These are phyloP conservation scores for Charina bottae DNA, from an alignment of 2,113 vertebrate species.

Conservation along the genomic window DNA sequence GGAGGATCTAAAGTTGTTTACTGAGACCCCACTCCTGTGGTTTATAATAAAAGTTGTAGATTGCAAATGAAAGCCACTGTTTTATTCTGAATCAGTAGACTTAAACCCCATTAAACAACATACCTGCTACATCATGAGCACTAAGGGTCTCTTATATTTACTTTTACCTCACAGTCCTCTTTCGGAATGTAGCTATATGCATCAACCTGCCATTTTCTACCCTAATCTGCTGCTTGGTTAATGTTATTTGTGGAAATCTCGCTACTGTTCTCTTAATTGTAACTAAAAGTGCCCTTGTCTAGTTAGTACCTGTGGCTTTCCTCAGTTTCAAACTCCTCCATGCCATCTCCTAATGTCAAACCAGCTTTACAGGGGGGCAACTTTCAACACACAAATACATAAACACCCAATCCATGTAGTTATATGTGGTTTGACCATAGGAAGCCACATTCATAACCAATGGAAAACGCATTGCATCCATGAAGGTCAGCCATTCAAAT, in stretches of 20 bases:
- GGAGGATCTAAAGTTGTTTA: background rate
- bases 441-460: background rate
- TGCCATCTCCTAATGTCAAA: background rate
- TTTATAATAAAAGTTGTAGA: slow-evolving; percentile 1
- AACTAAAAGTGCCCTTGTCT: background rate
- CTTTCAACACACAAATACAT: background rate
- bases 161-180: background rate
- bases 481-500: background rate
- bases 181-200: background rate
- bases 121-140: background rate
- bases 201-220: background rate
- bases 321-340: background rate
- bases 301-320: background rate
- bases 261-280: background rate
- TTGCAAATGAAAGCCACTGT: background rate
- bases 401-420: background rate
- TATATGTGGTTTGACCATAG: background rate
- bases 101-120: background rate
- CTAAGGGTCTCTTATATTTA: background rate
- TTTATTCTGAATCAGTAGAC: background rate
- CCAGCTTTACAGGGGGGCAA: background rate
- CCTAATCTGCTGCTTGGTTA: background rate
- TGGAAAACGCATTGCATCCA: background rate
- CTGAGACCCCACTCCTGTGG: background rate
- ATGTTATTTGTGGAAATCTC: background rate